Evolutionary conservation across 2,113 vertebrate species (phyloP).

Genomic region (Spea bombifrons): DNA sequence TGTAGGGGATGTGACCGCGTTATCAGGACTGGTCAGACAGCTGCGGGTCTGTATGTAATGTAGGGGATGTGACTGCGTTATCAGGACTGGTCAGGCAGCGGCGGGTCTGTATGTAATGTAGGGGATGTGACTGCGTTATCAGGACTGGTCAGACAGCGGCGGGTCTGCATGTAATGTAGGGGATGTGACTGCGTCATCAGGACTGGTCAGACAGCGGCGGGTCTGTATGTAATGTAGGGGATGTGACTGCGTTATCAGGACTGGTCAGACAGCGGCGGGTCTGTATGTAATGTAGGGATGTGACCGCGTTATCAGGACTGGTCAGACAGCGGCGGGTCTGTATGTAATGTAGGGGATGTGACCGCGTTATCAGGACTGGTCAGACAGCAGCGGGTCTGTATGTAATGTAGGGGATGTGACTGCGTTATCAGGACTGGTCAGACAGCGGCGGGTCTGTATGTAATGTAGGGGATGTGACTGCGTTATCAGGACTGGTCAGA

Average conservation of each 20-base stretch:
- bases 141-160: background rate
- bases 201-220: background rate
- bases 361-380: background rate
- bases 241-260: background rate
- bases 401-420: background rate
- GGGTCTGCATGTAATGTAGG: background rate
- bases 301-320: background rate
- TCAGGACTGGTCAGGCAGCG: background rate
- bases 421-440: background rate
- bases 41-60: background rate
- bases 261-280: background rate
- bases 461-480: background rate
- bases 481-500: background rate
- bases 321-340: background rate
- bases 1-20: no score
- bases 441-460: background rate
- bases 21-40: no score
- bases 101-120: background rate
- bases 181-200: background rate
- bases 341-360: background rate
- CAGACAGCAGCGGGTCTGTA: background rate
- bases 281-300: background rate
- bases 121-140: background rate
- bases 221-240: background rate
- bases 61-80: background rate